Evolutionary conservation across 2,113 vertebrate species (phyloP), one percentile per base, ranked within the genome.

Genomic region (Megalops atlanticus): DNA sequence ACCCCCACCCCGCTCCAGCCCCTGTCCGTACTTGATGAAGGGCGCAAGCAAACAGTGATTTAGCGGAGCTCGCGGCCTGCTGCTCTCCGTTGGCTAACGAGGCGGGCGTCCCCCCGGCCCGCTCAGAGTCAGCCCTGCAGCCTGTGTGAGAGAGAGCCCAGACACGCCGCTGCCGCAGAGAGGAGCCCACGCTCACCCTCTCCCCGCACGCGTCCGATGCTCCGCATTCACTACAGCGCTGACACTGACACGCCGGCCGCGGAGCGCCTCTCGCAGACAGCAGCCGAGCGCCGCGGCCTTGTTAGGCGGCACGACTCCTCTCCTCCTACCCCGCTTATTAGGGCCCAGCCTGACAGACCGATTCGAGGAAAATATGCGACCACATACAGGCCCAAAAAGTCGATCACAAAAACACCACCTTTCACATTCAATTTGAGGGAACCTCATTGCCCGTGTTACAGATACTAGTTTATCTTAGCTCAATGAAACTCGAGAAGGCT

Each of bases 291-390:
- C 21, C 10, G 7, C 7, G 7, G 40, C 43, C 68, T 72, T 16
- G 41, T 79, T 70, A 49, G 68, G 43, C 31, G 78, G 31, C 33
- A 40, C 43, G 58, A 27, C 16, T 78, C 77, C 15, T 43, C 40
- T 41, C 64, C 24, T 49, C 33, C 68, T 33, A 38, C n/a, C 78
- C 49, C 68, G 27, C 41, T 79, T 10, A 72, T 49, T 79, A 33
- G 43, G 68, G 40, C 21, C 14, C 24, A 71, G 33, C 43, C 36
- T 52, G 68, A 79, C 41, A 72, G 68, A 2, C 2, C 7, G n/a
- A 35, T 79, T 79, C 31, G 3, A 47, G 33, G 35, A 45, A 36
- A 71, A 79, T 31, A 24, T 31, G 12, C 2, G 41, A 38, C n/a
- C 1, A 12, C 41, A 7, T 36, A 27, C 38, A 43, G 33, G 64